Base-by-base conservation (phyloP, 2,113 vertebrate species). In the Coracopsis vasa region DNA sequence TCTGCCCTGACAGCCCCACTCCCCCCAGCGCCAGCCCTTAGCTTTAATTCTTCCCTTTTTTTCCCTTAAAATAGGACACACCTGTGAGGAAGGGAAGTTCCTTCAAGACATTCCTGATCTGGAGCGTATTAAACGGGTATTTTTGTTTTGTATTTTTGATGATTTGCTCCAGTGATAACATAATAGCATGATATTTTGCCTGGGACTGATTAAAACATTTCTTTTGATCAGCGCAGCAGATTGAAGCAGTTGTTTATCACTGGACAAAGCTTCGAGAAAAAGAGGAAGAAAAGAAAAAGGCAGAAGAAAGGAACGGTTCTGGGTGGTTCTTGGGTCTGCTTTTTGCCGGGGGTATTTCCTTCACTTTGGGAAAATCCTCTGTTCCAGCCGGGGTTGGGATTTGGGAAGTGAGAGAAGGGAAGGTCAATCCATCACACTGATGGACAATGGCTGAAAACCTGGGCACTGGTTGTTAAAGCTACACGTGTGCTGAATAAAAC, bases 81-180 rank as follows among this genome's bases (percentile, higher is more conserved):
- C 88, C 95, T 98, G 94, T 66, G 88, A 84, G 88, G 66, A 74
- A 96, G 60, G 65, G 75, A 4, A 88, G 33, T 95, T 96, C 90
- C 93, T 92, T 56, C 87, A 94, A 95, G 80, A 82, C 88, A 94
- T 97, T 96, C 94, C 92, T 90, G 92, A 69, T 91, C 90, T 96
- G 94, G 94, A 96, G 73, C 23, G 2, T 65, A 97, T 95, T 96
- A 95, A 85, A 95, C 42, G 3, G 39, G 91, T 95, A 93, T 93
- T 97, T 96, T 92, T 96, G 94, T 93, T 97, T 96, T 97, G 92
- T 95, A 97, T 97, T 97, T 92, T 74, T 41, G 94, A 96, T 95
- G 81, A 95, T 97, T 96, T 97, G 86, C 90, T 92, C 83, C 95
- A 95, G 80, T 88, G 94, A 96, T 96, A 93, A 95, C 86, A 94